Base-by-base conservation (phyloP, 2,797 vertebrate genomes). In the Xiphophorus birchmanni region DNA sequence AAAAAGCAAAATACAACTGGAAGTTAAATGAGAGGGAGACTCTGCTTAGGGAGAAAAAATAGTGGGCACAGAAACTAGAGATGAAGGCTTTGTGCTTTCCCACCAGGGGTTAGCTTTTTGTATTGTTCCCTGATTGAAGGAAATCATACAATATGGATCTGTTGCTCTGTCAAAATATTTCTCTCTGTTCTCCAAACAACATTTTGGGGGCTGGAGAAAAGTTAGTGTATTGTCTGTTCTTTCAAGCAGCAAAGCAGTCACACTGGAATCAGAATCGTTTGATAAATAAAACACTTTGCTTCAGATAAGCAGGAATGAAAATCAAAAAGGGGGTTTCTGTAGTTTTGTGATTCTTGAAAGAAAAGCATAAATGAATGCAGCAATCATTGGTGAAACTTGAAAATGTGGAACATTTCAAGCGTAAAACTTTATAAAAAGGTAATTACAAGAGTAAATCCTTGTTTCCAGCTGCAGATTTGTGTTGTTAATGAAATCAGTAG, bases 71-170 rank as follows among this genome's bases (percentile, higher is more conserved):
- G 65, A 86, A 79, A 78, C 5, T 65, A 73, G 77, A 91, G 86
- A 79, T 80, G 72, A 82, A 87, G 73, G 58, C 80, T 90, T 88
- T 87, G 84, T 88, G 83, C 74, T 84, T 56, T 26, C 69, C 76
- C 87, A 87, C 65, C 76, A 73, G 88, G 81, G 83, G 60, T 83
- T 47, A 71, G 63, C 82, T 86, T 90, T 42, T 13, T 26, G 82
- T 89, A 85, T 86, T 77, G 60, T 58, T 89, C 37, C 48, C 73
- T 87, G 88, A 91, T 76, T 88, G 89, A 87, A 88, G 86, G 88
- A 85, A 92, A 90, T 88, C 87, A 90, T 78, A 85, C 76, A 78
- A 45, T 88, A 78, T 87, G 80, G 85, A 88, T 87, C 79, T 87
- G 82, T 77, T 87, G 84, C 69, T 37, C 72, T 65, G 81, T 82